These are phyloP conservation scores for Acomys russatus DNA, from an alignment of 2,797 vertebrate genomes.

Conservation along the genomic window DNA sequence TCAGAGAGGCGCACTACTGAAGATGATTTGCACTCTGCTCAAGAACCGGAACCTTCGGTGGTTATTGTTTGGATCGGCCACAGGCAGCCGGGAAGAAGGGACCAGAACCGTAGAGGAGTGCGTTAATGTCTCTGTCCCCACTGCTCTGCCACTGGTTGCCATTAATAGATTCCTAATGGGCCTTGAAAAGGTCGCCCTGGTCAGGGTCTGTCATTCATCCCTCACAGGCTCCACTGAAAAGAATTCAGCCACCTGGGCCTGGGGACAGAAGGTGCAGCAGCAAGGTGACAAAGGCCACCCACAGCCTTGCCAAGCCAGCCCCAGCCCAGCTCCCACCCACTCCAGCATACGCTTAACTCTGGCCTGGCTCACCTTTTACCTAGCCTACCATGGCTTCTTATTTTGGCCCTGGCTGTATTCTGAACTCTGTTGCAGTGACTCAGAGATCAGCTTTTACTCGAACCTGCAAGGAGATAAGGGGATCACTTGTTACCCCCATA, in stretches of 20 bases:
- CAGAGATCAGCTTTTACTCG: background rate
- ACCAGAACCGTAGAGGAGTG: background rate
- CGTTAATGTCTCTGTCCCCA: constrained; percentile 14
- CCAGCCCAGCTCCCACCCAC: background rate
- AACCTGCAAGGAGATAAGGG: background rate
- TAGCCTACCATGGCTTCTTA: background rate
- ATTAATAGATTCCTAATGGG: constrained; percentile 51
- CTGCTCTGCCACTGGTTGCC: background rate
- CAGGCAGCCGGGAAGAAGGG: background rate
- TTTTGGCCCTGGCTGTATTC: background rate
- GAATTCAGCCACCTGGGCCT: constrained; percentile 21
- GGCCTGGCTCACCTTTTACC: background rate
- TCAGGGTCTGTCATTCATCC: constrained; percentile 7
- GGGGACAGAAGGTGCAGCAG: background rate
- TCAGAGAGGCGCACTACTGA: background rate
- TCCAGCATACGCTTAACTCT: background rate
- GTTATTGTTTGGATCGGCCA: background rate
- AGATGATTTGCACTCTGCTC: background rate
- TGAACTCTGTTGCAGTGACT: background rate
- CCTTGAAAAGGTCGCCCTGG: constrained; percentile 33
- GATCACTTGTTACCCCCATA: background rate
- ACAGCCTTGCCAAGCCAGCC: background rate
- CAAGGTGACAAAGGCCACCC: background rate
- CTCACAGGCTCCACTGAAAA: background rate
- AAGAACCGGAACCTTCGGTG: constrained; percentile 10